These are phyloP conservation scores for Echiichthys vipera DNA, from an alignment of 2,797 vertebrate species.

Conservation along the genomic window DNA sequence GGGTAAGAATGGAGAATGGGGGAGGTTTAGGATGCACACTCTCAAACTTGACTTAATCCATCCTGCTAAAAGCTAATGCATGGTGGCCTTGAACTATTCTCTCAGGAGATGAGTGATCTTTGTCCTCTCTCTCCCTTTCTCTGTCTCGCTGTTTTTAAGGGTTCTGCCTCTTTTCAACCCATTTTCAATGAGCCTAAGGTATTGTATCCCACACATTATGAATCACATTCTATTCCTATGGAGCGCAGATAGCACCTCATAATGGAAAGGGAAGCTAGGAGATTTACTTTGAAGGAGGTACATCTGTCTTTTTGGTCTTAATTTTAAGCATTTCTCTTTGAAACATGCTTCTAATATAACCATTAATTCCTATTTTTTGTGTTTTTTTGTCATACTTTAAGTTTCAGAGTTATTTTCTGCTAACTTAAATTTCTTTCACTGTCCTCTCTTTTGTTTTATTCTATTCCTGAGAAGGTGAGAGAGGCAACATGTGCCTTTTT, in stretches of 20 bases:
- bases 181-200: slow-evolving; percentile 77
- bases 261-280: slow-evolving; percentile 79
- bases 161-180: slow-evolving; percentile 79
- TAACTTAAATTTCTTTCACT: slow-evolving; percentile 15
- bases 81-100: slow-evolving; percentile 83
- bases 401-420: slow-evolving; percentile 5
- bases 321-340: slow-evolving; percentile 26
- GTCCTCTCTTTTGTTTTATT: slow-evolving; percentile 11
- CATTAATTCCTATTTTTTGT: slow-evolving; percentile 50
- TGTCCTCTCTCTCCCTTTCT: slow-evolving; percentile 68
- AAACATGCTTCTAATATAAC: slow-evolving; percentile 18
- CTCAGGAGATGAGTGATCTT: slow-evolving; percentile 80
- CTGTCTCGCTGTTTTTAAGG: slow-evolving; percentile 74
- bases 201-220: slow-evolving; percentile 77
- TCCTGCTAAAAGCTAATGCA: slow-evolving; percentile 92
- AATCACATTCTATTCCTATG: slow-evolving; percentile 73
- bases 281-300: slow-evolving; percentile 55
- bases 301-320: slow-evolving; percentile 67
- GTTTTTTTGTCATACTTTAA: slow-evolving; percentile 12
- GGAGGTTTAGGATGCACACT: slow-evolving; percentile 82
- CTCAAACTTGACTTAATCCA: slow-evolving; percentile 89
- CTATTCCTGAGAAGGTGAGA: not conserved
- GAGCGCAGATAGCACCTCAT: slow-evolving; percentile 74
- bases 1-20: slow-evolving; percentile 70
- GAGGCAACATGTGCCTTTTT: slow-evolving; percentile 53